phyloP scores from a whole-genome alignment of 2,797 vertebrate genomes.

The Xerus rutilus region DNA sequence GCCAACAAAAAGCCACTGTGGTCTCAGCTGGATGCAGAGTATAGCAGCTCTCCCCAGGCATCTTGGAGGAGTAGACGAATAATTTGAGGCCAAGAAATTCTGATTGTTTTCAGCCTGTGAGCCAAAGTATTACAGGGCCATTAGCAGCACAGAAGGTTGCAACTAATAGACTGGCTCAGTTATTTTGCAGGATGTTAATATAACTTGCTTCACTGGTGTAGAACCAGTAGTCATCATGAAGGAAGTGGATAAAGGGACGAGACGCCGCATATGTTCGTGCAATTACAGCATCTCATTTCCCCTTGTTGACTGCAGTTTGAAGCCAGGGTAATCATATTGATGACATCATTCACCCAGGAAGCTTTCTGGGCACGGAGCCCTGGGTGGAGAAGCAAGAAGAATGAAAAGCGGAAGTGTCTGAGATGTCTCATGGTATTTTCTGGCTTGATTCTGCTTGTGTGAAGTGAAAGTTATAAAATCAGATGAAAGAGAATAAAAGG shows the following conservation, averaged over 20 bases:
- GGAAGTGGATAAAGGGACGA: background rate
- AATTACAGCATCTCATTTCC: background rate
- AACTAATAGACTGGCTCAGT: background rate
- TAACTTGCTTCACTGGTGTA: background rate
- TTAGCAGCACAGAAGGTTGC: background rate
- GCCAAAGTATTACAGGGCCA: background rate
- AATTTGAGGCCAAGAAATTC: slow-evolving; percentile 33
- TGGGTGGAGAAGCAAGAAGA: background rate
- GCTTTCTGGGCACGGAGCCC: background rate
- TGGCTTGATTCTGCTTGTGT: background rate
- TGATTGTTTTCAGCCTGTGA: background rate
- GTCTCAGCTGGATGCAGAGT: background rate
- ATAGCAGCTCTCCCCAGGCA: background rate
- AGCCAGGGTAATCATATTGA: rapidly evolving
- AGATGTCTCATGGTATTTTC: background rate
- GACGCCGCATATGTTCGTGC: rapidly evolving
- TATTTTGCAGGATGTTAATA: background rate
- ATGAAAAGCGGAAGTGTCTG: background rate
- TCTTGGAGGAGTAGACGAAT: background rate
- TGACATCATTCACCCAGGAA: background rate
- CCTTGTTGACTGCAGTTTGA: rapidly evolving
- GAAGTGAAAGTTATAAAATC: background rate
- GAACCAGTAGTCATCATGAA: background rate
- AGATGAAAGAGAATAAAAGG: background rate
- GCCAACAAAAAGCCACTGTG: background rate